phyloP scores from a whole-genome alignment of 2,797 vertebrate species.

The Apogon talboti region DNA sequence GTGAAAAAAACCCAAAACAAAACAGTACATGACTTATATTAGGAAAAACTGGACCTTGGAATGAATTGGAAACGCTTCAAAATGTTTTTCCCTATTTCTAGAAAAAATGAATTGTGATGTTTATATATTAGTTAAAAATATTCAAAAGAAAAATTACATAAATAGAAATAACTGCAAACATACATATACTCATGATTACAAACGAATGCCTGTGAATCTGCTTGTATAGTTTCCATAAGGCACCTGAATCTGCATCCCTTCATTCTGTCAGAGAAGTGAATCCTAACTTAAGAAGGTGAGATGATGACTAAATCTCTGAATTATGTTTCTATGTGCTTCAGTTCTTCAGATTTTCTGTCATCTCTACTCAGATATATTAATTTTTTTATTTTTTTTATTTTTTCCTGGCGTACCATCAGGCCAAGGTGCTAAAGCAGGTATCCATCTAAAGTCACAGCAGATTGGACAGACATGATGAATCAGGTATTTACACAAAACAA shows the following conservation, averaged over 20 bases:
- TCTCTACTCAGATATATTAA: slow-evolving; percentile 4
- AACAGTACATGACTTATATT: slow-evolving; percentile 39
- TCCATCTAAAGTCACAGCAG: not conserved
- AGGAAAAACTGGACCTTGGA: slow-evolving; percentile 44
- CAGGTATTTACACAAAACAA: slow-evolving; percentile 39
- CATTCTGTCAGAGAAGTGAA: slow-evolving; percentile 12
- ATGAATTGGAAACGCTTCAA: slow-evolving; percentile 38
- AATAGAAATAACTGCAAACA: slow-evolving; percentile 19
- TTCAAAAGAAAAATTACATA: slow-evolving; percentile 3
- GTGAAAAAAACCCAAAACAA: slow-evolving; percentile 48
- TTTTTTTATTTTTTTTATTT: not conserved
- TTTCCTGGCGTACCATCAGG: slow-evolving; percentile 13
- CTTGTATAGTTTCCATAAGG: slow-evolving; percentile 56
- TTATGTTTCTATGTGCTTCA: slow-evolving; percentile 1
- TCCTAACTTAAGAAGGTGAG: slow-evolving; percentile 11
- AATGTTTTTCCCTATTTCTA: slow-evolving; percentile 15
- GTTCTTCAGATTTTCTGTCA: not conserved
- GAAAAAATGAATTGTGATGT: slow-evolving; percentile 23
- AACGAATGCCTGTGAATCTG: slow-evolving; percentile 30
- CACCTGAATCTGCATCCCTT: slow-evolving; percentile 56
- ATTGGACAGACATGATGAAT: slow-evolving; percentile 24
- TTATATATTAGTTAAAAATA: slow-evolving; percentile 4
- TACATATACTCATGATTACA: not conserved
- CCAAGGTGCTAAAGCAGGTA: slow-evolving; percentile 34
- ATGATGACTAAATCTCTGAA: slow-evolving; percentile 3